Percentiles rank a stretch among this genome's conserved stretches.
These are phyloP conservation scores for Pangasius mekongensis DNA, from an alignment of 2,797 vertebrate species.

Conservation along the genomic window DNA sequence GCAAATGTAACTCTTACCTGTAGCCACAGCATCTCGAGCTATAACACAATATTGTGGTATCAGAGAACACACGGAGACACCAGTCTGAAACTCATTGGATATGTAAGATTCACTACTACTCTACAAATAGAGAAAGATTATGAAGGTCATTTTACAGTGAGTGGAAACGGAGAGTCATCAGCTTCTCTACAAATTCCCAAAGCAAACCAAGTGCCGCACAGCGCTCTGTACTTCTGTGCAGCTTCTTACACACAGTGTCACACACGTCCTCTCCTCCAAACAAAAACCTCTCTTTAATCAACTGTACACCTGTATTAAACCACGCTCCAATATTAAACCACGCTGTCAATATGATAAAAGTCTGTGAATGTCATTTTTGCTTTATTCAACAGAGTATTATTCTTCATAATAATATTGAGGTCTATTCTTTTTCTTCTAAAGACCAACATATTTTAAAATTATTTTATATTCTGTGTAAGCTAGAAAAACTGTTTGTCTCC, in stretches of 20 bases:
- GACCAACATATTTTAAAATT: no score
- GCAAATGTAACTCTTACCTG: conserved; percentile 49
- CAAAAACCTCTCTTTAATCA: neutral
- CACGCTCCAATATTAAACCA: neutral
- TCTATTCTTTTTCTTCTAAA: no score
- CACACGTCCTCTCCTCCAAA: neutral
- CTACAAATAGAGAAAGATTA: neutral
- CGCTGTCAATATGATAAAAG: neutral
- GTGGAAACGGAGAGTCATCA: neutral
- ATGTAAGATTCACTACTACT: accelerated
- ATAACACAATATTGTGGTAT: conserved; percentile 41
- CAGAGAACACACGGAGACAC: conserved; percentile 33
- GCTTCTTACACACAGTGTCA: conserved; percentile 1
- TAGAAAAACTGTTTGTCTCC: no score
- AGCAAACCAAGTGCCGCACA: neutral
- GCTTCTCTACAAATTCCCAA: neutral
- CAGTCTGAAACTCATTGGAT: conserved; percentile 46
- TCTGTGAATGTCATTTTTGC: neutral
- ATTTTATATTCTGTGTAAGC: no score
- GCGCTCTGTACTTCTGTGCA: neutral
- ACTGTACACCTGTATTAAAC: neutral
- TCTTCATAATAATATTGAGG: neutral
- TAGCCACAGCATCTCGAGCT: conserved; percentile 46
- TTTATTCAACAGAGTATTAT: neutral
- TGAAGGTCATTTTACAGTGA: neutral